Evolutionary conservation across 1,140 invertebrate species (phyloP), one percentile per base, ranked within the genome.

Genomic region (Nasonia giraulti): DNA sequence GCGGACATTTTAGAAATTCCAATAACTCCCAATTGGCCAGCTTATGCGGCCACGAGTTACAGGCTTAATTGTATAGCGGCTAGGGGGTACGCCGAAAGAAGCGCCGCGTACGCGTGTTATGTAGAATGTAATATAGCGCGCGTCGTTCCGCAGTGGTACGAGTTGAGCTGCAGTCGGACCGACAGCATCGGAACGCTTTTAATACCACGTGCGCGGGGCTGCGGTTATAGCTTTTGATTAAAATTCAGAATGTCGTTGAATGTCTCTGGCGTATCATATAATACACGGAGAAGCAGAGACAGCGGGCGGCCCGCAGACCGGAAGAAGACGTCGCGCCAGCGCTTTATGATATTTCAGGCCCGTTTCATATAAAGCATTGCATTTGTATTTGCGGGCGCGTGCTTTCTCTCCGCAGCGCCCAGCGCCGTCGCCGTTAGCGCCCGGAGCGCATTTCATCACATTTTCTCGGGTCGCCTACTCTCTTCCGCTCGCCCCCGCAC

Each of bases 1-100:
- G 78, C 55, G 78, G 40, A 62, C 55, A 69, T 80, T 80, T 80
- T 44, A 44, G 62, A 80, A 80, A 80, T 80, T 80, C 62, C 55
- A 44, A 68, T 69, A 33, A 37, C 62, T 44, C 17, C 40, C 78
- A 69, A 80, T 80, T 80, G 69, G 40, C 66, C 3, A n/a, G 66
- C 68, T 78, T 78, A 78, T 66, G 10, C 12, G 68, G 27, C 27
- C 68, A 23, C 10, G 20, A 31, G 55, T 1, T 62, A n/a, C 55
- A 62, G 5, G 55, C 55, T 62, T n/a, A 62, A 62, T 62, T 62
- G n/a, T 62, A 62, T 55, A 50, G 27, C 27, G 27, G 27, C 27
- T 50, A 20, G 55, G 17, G 17, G 6, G 20, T 3, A 50, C 14
- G 47, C 47, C 47, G 40, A 44, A 44, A 44, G 40, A 44, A 44